phyloP scores from a whole-genome alignment of 2,113 vertebrate species.

The Atlantisia rogersi region DNA sequence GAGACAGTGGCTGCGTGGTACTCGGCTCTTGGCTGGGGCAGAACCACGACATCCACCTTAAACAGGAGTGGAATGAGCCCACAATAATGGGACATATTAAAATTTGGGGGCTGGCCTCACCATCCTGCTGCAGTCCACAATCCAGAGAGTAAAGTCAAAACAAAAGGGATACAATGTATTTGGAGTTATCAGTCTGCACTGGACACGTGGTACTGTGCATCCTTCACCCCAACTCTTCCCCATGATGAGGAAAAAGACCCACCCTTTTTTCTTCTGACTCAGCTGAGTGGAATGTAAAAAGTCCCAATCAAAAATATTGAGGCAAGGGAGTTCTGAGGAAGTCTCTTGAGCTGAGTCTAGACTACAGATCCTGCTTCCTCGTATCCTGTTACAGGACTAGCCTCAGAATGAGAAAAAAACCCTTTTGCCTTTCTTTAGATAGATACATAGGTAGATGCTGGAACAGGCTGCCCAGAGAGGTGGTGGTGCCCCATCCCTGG shows the following conservation, averaged over 20 bases:
- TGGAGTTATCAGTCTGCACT: not conserved
- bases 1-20: too few species aligned
- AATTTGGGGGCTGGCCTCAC: not conserved
- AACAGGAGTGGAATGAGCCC: not conserved
- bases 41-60: not conserved
- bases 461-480: too few species aligned
- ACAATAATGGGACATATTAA: not conserved
- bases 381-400: not conserved
- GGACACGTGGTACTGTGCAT: fast-evolving
- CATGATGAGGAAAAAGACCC: not conserved
- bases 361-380: not conserved
- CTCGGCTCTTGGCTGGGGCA: too few species aligned
- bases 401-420: not conserved
- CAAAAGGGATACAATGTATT: not conserved
- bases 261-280: not conserved
- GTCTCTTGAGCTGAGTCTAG: not conserved
- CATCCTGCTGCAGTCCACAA: not conserved
- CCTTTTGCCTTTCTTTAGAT: not conserved
- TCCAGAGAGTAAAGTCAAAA: not conserved
- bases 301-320: not conserved
- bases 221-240: not conserved
- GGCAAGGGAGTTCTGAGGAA: not conserved
- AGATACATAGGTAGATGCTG: not conserved
- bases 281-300: not conserved
- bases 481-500: too few species aligned